Percentiles rank a stretch among this genome's conserved stretches.
Conservation (phyloP, 2,888 invertebrate genomes). For the Protophormia terraenovae region DNA sequence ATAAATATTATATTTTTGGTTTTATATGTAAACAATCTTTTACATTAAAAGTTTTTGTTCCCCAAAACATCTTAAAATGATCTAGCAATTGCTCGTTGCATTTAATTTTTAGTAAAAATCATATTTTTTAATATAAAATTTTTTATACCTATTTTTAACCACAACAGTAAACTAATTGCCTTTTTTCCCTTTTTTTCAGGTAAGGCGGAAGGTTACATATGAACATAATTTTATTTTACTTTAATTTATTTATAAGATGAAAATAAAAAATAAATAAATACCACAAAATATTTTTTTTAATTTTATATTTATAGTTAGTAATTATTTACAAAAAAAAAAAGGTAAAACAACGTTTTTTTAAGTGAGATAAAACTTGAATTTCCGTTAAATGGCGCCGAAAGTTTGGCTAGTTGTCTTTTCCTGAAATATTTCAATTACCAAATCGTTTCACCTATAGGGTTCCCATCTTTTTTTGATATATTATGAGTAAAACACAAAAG, state of each 20-base stretch:
- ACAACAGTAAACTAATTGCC: too few species aligned
- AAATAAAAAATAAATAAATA: neutral
- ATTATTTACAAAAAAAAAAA: too few species aligned
- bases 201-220: neutral
- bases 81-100: too few species aligned
- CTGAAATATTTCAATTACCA: neutral
- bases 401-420: neutral
- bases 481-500: neutral
- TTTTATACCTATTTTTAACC: too few species aligned
- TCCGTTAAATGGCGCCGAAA: slow-evolving; percentile 33
- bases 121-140: too few species aligned
- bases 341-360: too few species aligned
- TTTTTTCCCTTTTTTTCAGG: neutral
- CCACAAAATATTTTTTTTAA: neutral
- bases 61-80: too few species aligned
- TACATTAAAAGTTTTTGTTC: too few species aligned
- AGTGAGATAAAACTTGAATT: neutral
- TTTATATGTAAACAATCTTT: too few species aligned
- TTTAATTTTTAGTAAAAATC: too few species aligned
- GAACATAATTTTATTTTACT: neutral
- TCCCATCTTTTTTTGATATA: neutral
- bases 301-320: too few species aligned
- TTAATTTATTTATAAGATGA: neutral
- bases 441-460: neutral
- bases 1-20: too few species aligned